Base-by-base conservation (phyloP, 2,797 vertebrate species). In the Parotocinclus haroldoi region DNA sequence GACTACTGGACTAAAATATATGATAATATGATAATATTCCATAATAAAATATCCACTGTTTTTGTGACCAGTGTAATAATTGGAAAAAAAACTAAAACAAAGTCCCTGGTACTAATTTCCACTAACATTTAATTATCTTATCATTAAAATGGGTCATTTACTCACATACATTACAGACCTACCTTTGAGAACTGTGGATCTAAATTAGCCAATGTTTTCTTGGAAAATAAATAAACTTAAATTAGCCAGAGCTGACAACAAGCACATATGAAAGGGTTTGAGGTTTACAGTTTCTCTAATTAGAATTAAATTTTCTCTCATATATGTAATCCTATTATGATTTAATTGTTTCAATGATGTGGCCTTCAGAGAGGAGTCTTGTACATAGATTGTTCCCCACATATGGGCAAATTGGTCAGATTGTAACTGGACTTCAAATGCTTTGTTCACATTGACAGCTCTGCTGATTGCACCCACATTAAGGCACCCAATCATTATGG, bases 401-500 rank as follows among this genome's bases (percentile, higher is more conserved):
- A 52, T 52, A 59, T 69, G 38, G 36, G 40, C 68, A 72, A 81
- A 78, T 68, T 71, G 72, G 27, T 72, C 60, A 63, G 62, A 71
- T 74, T 57, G 71, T 44, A 58, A 38, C 42, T 11, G 38, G 68
- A 42, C 48, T 14, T 9, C 3, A 14, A 50, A 1, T 76, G 51
- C 62, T 72, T 76, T 78, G 69, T 70, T 66, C 58, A 75, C 63
- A 57, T 3, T 71, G 67, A 76, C 46, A 60, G 75, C 60, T 56
- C 62, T 76, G 55, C 46, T 73, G 77, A 81, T 71, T 57, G 61
- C 54, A 54, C 46, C 45, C 55, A 69, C 75, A 79, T 81, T 76
- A 79, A 72, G 71, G 55, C 75, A 66, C 60, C 64, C 68, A 64
- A 62, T 82, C 76, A 73, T 79, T 76, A 78, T 44, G 56, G 59